Conservation (phyloP, 2,888 invertebrate species). For the Ditula angustiorana region DNA sequence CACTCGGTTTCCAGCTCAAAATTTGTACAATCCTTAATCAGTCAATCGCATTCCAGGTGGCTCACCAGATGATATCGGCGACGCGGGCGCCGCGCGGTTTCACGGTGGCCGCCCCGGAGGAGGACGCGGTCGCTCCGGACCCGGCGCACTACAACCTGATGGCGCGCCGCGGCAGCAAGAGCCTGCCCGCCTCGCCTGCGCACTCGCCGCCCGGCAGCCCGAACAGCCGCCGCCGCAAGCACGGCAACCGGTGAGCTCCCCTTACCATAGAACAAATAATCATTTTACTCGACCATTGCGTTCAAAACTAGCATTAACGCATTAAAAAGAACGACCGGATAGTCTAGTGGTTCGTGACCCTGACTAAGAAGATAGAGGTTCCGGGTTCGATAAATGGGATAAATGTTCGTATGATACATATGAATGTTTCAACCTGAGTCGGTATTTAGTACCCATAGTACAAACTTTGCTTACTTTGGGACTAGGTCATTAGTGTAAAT, state of each 20-base stretch:
- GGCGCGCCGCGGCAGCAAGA: constrained; percentile 88
- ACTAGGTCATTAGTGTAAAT: too few relatives aligned
- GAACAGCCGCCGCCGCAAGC: constrained; percentile 83
- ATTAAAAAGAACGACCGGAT: too few relatives aligned
- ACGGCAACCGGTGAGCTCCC: constrained; percentile 83
- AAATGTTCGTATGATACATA: too few relatives aligned
- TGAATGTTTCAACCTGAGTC: too few relatives aligned
- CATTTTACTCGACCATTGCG: too few relatives aligned
- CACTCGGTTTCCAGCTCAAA: background rate
- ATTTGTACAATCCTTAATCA: background rate
- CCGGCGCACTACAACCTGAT: constrained; percentile 58
- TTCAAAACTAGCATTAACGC: too few relatives aligned
- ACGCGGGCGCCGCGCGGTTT: constrained; percentile 74
- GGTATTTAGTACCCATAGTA: too few relatives aligned
- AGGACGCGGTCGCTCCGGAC: constrained; percentile 51
- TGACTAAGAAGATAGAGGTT: too few relatives aligned
- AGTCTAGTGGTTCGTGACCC: too few relatives aligned
- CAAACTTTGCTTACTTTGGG: too few relatives aligned
- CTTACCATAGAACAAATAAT: too few relatives aligned
- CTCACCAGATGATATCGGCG: constrained; percentile 86
- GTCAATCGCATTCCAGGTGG: constrained; percentile 60
- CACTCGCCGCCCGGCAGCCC: constrained; percentile 87
- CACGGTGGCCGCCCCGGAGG: constrained; percentile 69
- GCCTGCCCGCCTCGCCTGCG: constrained; percentile 89
- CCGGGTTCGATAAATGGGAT: too few relatives aligned